Evolutionary conservation across 1,140 invertebrate genomes (phyloP).

Genomic region (Sycophila sp.): DNA sequence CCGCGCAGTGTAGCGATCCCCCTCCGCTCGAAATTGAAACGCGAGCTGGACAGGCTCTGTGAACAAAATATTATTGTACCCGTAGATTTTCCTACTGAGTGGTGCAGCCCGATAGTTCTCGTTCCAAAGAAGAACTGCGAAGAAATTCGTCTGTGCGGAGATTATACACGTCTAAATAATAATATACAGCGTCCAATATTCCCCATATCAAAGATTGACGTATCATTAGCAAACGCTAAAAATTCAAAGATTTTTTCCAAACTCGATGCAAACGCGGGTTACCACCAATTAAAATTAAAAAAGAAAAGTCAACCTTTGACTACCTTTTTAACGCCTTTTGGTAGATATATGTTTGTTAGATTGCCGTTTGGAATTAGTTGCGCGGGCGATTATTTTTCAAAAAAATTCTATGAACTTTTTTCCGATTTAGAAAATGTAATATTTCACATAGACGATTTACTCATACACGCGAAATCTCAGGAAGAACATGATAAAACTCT

Average conservation of each 20-base stretch:
- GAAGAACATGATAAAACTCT: constrained; percentile 41
- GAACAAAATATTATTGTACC: constrained; percentile 14
- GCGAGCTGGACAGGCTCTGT: constrained; percentile 45
- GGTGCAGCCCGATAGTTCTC: constrained; percentile 25
- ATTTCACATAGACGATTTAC: constrained; percentile 24
- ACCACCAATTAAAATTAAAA: constrained; percentile 33
- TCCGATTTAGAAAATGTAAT: constrained; percentile 3
- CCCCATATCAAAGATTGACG: no score
- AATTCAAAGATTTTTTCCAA: constrained; percentile 48
- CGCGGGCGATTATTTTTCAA: constrained; percentile 27
- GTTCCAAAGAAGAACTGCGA: constrained; percentile 16
- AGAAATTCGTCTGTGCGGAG: no score
- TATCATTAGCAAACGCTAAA: constrained; percentile 24
- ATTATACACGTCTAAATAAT: no score
- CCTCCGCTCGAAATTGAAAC: constrained; percentile 32
- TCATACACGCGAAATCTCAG: constrained; percentile 1
- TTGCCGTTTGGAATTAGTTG: constrained; percentile 48
- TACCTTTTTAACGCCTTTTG: constrained; percentile 55
- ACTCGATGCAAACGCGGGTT: constrained; percentile 38
- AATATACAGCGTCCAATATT: constrained; percentile 15
- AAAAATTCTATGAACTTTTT: constrained; percentile 30
- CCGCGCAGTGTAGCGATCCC: no score
- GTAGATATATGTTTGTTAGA: constrained; percentile 51
- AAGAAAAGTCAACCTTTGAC: constrained; percentile 50
- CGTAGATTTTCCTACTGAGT: constrained; percentile 3